phyloP scores from a whole-genome alignment of 2,888 invertebrate species.

The Tiliacea aurago region DNA sequence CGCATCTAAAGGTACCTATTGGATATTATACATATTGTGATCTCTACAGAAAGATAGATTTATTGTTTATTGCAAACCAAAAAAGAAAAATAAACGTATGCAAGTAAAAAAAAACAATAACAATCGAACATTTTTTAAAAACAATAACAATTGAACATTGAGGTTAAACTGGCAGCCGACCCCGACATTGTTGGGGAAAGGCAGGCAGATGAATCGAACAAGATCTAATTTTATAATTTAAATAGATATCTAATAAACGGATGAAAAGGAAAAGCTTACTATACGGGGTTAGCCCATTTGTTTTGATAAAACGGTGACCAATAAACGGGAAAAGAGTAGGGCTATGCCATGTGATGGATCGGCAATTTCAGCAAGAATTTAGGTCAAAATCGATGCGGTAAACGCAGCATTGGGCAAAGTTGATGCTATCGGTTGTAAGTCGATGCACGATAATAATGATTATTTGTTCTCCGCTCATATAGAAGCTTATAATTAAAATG shows the following conservation, averaged over 20 bases:
- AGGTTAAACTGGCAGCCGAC: too few relatives aligned
- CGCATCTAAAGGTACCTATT: too few relatives aligned
- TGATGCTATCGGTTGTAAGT: not conserved
- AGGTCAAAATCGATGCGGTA: constrained; percentile 22
- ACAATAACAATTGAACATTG: too few relatives aligned
- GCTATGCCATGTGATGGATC: constrained; percentile 40
- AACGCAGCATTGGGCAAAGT: constrained; percentile 6
- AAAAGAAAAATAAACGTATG: not conserved
- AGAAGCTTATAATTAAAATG: not conserved
- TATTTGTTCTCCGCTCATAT: too few relatives aligned
- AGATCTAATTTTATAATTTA: not conserved
- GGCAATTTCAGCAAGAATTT: constrained; percentile 36
- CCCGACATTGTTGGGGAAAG: too few relatives aligned
- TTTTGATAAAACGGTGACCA: constrained; percentile 21
- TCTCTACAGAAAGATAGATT: not conserved
- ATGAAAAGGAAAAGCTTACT: not conserved
- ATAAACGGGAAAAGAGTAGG: constrained; percentile 23
- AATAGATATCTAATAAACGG: not conserved
- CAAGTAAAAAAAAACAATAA: not conserved
- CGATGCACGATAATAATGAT: not conserved
- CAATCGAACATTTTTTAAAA: too few relatives aligned
- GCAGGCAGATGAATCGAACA: too few relatives aligned
- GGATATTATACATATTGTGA: not conserved
- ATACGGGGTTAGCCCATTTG: not conserved
- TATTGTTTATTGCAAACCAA: not conserved